These are phyloP conservation scores for Lasioglossum zephyrum DNA, from an alignment of 2,888 invertebrate genomes.

Conservation along the genomic window DNA sequence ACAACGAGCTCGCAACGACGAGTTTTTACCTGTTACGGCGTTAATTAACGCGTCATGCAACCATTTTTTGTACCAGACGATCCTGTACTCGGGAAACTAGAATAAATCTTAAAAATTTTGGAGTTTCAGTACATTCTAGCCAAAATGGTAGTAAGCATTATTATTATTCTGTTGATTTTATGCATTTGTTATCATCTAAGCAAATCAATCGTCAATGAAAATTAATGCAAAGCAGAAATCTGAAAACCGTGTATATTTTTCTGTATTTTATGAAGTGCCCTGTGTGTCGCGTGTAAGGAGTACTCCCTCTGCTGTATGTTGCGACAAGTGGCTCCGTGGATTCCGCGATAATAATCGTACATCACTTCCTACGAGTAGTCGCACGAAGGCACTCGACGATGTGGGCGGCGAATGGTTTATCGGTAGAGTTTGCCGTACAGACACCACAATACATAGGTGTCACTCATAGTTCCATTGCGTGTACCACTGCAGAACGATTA, in stretches of 20 bases:
- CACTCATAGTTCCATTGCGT: constrained; percentile 42
- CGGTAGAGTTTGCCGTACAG: constrained; percentile 46
- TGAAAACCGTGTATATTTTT: background rate
- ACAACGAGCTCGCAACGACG: background rate
- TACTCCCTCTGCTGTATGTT: background rate
- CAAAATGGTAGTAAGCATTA: background rate
- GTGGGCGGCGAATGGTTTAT: constrained; percentile 44
- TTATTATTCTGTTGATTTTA: background rate
- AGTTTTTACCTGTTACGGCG: background rate
- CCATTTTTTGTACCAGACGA: background rate
- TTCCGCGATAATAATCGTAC: background rate
- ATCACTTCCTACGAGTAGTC: background rate
- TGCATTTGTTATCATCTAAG: background rate
- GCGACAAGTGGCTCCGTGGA: background rate
- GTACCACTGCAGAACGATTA: constrained; percentile 13
- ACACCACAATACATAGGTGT: constrained; percentile 45
- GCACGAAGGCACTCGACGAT: background rate
- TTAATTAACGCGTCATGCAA: constrained; percentile 1
- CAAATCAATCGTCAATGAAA: background rate
- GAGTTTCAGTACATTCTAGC: background rate
- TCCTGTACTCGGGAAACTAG: background rate
- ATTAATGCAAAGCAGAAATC: background rate
- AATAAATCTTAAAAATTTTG: background rate
- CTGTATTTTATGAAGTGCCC: background rate
- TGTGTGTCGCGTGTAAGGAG: background rate